Evolutionary conservation across 2,888 invertebrate species (phyloP).

Genomic region (Rhamnusium bicolor): DNA sequence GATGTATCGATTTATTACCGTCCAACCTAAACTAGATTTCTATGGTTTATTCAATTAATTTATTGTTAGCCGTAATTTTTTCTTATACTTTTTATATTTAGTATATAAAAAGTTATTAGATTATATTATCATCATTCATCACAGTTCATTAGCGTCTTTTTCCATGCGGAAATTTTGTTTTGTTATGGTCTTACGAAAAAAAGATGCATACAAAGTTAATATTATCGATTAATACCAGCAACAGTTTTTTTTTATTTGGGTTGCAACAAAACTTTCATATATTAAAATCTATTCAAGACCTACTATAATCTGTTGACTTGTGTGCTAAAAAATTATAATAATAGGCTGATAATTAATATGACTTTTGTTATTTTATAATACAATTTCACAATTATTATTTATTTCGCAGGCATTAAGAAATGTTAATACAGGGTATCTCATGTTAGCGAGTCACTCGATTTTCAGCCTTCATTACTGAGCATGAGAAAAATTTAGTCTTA

Average conservation of each 20-base stretch:
- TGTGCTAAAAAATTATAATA: not conserved
- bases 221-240: not conserved
- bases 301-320: not conserved
- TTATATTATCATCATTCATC: not conserved
- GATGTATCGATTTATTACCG: not conserved
- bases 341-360: not conserved
- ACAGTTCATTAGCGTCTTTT: not conserved
- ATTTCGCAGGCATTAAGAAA: no score
- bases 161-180: not conserved
- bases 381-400: no score
- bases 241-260: not conserved
- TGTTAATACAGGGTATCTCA: no score
- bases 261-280: not conserved
- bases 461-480: no score
- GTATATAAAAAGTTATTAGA: not conserved
- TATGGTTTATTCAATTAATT: not conserved
- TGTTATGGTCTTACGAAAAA: not conserved
- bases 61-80: not conserved
- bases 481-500: no score
- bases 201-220: not conserved
- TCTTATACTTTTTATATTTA: not conserved
- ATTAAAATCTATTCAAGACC: not conserved
- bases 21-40: not conserved
- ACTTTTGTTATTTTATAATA: not conserved
- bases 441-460: no score